Percentiles rank a stretch among this genome's conserved stretches.
phyloP scores from a whole-genome alignment of 2,888 invertebrate species.

The Clepsis dumicolana region DNA sequence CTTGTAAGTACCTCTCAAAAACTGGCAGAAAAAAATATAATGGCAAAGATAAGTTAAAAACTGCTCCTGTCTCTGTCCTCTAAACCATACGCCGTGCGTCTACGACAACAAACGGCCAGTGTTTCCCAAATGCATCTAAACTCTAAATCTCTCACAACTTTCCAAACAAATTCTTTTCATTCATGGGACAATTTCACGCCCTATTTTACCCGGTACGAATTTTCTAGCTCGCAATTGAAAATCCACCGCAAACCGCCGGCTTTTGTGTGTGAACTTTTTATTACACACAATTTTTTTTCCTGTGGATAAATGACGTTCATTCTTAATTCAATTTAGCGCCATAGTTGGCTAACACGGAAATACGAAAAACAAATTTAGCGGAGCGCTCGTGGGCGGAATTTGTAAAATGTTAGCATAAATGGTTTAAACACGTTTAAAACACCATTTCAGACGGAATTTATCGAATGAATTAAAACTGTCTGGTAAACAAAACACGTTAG shows the following conservation, averaged over 20 bases:
- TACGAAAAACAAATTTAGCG: conserved; percentile 45
- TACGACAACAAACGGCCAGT: conserved; percentile 10
- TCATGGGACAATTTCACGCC: conserved; percentile 80
- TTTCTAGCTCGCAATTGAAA: conserved; percentile 75
- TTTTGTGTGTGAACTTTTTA: conserved; percentile 73
- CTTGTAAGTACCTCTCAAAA: no score
- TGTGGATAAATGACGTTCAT: conserved; percentile 71
- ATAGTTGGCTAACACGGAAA: conserved; percentile 52
- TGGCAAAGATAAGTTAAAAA: no score
- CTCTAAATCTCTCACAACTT: conserved; percentile 31
- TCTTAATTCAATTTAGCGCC: conserved; percentile 72
- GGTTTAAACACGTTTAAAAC: conserved; percentile 18
- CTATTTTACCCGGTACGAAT: conserved; percentile 78
- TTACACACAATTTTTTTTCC: conserved; percentile 69
- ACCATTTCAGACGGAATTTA: not conserved
- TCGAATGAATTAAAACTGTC: not conserved
- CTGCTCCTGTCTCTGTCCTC: no score
- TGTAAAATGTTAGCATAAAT: conserved; percentile 30
- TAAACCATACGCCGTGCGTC: no score
- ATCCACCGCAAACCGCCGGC: conserved; percentile 67
- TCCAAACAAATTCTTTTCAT: conserved; percentile 78
- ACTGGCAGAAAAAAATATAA: no score
- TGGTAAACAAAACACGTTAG: not conserved
- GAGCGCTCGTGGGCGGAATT: conserved; percentile 29
- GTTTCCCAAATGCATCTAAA: conserved; percentile 28